A percentile compares a stretch with the other conserved stretches of the same genome.
Evolutionary conservation across 2,797 vertebrate species (phyloP).

Genomic region (Chloroceryle amazona): DNA sequence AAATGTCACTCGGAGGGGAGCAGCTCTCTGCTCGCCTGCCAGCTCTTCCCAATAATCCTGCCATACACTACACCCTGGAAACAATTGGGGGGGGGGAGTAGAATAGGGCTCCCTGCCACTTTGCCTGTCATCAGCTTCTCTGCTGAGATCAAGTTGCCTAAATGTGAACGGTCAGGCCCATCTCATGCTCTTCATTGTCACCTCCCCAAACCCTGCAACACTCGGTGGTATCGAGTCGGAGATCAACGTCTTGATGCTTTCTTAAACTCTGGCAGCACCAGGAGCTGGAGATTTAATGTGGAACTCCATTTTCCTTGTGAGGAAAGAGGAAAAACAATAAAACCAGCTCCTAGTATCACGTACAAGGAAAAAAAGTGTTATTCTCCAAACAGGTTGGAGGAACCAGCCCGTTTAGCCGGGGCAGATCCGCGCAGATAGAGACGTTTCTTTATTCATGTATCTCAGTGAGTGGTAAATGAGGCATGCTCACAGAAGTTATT

Average conservation of each 20-base stretch:
- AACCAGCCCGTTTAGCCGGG: constrained; percentile 20
- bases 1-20: not conserved
- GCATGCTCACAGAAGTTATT: constrained; percentile 76
- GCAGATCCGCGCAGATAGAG: constrained; percentile 59
- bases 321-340: not conserved
- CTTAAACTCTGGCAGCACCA: not conserved
- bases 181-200: fast-evolving
- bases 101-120: not conserved
- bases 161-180: not conserved
- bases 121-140: constrained; percentile 30
- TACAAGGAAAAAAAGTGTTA: not conserved
- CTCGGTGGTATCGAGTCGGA: not conserved
- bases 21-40: not conserved
- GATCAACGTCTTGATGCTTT: fast-evolving
- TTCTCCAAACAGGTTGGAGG: not conserved
- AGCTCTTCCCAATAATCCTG: not conserved
- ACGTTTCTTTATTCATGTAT: constrained; percentile 79
- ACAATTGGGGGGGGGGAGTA: not conserved
- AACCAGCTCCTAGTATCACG: not conserved
- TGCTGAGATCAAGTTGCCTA: constrained; percentile 13
- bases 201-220: not conserved
- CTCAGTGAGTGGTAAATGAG: constrained; percentile 81
- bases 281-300: not conserved
- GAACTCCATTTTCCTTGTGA: fast-evolving
- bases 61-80: not conserved